Percentiles rank a stretch among this genome's conserved stretches.
phyloP scores from a whole-genome alignment of 2,797 vertebrate genomes.

The Aulostomus chinensis region DNA sequence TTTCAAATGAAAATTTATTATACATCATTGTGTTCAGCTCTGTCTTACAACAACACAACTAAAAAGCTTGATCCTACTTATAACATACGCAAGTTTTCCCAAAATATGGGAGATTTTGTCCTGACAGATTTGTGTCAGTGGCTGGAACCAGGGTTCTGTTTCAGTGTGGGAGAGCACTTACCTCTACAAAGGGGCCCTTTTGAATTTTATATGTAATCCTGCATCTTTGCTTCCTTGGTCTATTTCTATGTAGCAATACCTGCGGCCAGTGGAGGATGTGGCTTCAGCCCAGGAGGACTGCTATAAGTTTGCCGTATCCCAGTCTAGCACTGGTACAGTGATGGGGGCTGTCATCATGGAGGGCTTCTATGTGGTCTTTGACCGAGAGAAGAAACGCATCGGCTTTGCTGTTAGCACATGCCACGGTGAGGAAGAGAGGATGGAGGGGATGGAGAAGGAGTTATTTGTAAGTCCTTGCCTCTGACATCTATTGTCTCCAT shows the following conservation, averaged over 20 bases:
- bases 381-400: constrained; percentile 90
- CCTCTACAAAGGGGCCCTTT: too few relatives aligned
- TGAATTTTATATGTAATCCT: not conserved
- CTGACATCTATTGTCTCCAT: too few relatives aligned
- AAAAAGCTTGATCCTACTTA: too few relatives aligned
- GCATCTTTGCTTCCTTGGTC: not conserved
- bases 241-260: constrained; percentile 87
- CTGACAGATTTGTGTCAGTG: too few relatives aligned
- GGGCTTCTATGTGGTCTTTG: constrained; percentile 97
- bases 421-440: constrained; percentile 83
- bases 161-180: too few relatives aligned
- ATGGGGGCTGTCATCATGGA: constrained; percentile 99
- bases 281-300: constrained; percentile 96
- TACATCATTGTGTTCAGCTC: too few relatives aligned
- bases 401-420: constrained; percentile 97
- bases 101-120: too few relatives aligned
- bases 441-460: not conserved
- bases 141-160: too few relatives aligned
- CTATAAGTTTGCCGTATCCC: constrained; percentile 98
- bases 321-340: constrained; percentile 95
- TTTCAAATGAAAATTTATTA: too few relatives aligned
- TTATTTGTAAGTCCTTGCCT: not conserved
- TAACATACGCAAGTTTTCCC: too few relatives aligned
- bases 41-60: too few relatives aligned
- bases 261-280: constrained; percentile 95